Conservation (phyloP, 2,888 invertebrate species). For the Sinhomidia bicolor region DNA sequence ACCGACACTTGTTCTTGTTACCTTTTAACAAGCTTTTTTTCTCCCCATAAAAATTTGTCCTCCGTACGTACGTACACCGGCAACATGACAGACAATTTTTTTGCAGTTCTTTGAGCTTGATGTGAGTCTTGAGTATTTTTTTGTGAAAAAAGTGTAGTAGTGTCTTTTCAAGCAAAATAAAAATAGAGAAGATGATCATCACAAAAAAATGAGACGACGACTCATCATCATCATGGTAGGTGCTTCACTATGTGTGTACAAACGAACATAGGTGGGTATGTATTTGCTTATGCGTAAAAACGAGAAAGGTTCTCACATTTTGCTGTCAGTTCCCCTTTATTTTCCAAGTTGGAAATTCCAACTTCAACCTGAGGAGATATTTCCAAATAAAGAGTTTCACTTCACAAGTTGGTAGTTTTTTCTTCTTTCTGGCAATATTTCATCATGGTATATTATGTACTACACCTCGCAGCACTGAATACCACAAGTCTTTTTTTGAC, state of each 20-base stretch:
- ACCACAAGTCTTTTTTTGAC: slow-evolving; percentile 10
- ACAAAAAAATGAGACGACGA: slow-evolving; percentile 16
- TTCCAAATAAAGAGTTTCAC: too few relatives aligned
- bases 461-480: too few relatives aligned
- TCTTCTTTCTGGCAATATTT: not conserved
- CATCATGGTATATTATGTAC: slow-evolving; percentile 6
- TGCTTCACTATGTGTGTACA: not conserved
- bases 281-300: not conserved
- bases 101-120: not conserved
- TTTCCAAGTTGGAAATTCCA: too few relatives aligned
- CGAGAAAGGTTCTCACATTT: not conserved
- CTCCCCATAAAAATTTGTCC: not conserved
- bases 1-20: slow-evolving; percentile 51
- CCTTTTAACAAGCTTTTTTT: slow-evolving; percentile 52
- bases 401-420: slow-evolving; percentile 11
- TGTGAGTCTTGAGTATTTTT: slow-evolving; percentile 13
- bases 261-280: too few relatives aligned
- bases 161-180: not conserved
- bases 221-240: slow-evolving; percentile 30
- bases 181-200: not conserved
- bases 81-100: slow-evolving; percentile 1
- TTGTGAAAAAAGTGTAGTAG: not conserved
- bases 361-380: not conserved
- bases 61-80: not conserved
- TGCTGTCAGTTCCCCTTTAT: not conserved